phyloP scores from a whole-genome alignment of 2,113 vertebrate species.

The Tychaedon coryphoeus region DNA sequence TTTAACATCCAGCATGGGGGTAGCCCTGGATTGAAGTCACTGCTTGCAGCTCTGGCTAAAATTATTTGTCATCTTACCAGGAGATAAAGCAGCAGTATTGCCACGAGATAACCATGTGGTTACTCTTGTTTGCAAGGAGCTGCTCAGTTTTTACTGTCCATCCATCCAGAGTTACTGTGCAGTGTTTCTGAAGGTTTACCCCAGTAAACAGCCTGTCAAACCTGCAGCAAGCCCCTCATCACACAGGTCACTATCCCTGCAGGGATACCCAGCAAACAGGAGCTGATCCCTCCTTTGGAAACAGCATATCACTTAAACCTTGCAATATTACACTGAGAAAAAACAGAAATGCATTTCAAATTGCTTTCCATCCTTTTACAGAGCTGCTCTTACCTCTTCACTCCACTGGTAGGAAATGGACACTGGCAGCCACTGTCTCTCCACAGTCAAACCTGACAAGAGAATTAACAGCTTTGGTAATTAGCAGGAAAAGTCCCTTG shows the following conservation, averaged over 20 bases:
- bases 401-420: background rate
- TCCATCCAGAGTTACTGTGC: background rate
- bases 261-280: background rate
- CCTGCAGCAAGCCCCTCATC: background rate
- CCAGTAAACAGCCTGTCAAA: background rate
- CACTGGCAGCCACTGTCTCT: background rate
- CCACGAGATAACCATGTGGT: background rate
- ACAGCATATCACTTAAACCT: background rate
- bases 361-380: background rate
- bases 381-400: background rate
- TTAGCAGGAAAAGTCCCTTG: background rate
- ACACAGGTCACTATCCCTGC: background rate
- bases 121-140: background rate
- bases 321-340: background rate
- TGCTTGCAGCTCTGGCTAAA: background rate
- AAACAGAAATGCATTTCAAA: background rate
- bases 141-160: background rate
- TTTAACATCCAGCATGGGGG: background rate
- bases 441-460: background rate
- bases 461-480: slow-evolving; percentile 43
- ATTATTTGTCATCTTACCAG: background rate
- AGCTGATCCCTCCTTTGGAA: background rate
- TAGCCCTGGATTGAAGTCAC: background rate
- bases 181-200: background rate
- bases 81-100: background rate